A percentile compares a stretch with the other conserved stretches of the same genome.
These are phyloP conservation scores for Prenolepis imparis DNA, from an alignment of 2,888 invertebrate genomes.

Conservation along the genomic window DNA sequence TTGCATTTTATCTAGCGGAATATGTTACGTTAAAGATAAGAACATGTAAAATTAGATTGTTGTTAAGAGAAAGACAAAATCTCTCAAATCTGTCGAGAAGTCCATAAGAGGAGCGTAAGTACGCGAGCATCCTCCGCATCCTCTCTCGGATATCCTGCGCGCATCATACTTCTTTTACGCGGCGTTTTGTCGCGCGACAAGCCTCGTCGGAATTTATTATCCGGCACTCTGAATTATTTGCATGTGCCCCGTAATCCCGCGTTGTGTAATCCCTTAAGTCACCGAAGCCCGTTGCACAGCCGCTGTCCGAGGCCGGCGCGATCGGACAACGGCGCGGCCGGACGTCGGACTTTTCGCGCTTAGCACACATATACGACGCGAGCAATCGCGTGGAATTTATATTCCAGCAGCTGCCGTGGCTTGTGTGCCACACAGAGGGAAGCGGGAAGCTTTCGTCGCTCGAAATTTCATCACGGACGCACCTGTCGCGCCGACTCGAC, in stretches of 20 bases:
- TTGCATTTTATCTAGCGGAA: not conserved
- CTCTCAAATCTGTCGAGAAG: not conserved
- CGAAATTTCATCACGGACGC: conserved; percentile 69
- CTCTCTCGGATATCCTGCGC: not conserved
- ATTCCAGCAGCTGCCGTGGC: conserved; percentile 63
- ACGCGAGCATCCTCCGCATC: not conserved
- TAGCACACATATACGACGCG: conserved; percentile 55
- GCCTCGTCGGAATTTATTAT: conserved; percentile 72
- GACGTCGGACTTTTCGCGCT: conserved; percentile 68
- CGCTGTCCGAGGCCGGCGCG: conserved; percentile 48
- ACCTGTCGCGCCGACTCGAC: conserved; percentile 61
- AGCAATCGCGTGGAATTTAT: conserved; percentile 66
- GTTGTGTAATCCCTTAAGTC: conserved; percentile 73
- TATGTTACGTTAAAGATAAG: not conserved
- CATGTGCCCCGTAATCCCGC: conserved; percentile 56
- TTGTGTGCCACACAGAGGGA: not conserved
- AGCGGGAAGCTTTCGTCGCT: conserved; percentile 34
- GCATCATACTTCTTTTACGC: conserved; percentile 17
- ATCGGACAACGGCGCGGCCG: conserved; percentile 59
- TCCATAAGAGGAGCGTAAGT: not conserved
- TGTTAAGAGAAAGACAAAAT: not conserved
- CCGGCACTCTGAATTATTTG: conserved; percentile 73
- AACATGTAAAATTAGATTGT: not conserved
- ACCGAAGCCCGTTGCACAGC: conserved; percentile 22
- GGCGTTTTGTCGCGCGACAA: conserved; percentile 32